phyloP scores from a whole-genome alignment of 2,797 vertebrate genomes.

The Sebastiscus albofasciatus region DNA sequence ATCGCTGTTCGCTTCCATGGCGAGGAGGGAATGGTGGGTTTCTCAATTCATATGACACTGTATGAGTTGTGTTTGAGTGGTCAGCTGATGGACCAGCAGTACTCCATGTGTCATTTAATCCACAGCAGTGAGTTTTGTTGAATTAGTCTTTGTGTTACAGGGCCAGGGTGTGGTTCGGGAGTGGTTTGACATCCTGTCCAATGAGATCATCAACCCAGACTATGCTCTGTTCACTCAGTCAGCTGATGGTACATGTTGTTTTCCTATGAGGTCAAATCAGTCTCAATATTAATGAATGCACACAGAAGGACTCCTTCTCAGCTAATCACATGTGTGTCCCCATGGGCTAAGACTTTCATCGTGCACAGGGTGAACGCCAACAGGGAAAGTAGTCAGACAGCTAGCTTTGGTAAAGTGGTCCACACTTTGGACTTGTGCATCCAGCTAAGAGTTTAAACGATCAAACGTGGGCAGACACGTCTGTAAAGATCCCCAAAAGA shows the following conservation, averaged over 20 bases:
- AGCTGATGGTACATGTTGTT: slow-evolving; percentile 88
- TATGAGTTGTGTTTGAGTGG: background rate
- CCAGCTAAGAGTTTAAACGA: too few relatives aligned
- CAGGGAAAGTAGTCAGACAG: too few relatives aligned
- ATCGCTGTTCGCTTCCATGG: slow-evolving; percentile 98
- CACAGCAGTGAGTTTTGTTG: background rate
- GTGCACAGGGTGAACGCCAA: too few relatives aligned
- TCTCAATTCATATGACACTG: background rate
- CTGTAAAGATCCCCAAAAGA: too few relatives aligned
- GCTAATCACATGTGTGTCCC: too few relatives aligned
- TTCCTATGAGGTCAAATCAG: background rate
- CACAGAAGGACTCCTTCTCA: too few relatives aligned
- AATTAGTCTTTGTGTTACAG: slow-evolving; percentile 71
- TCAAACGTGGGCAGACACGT: too few relatives aligned
- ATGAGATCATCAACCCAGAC: slow-evolving; percentile 99
- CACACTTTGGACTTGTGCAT: too few relatives aligned
- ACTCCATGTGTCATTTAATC: background rate
- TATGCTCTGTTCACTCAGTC: slow-evolving; percentile 98
- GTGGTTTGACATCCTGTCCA: slow-evolving; percentile 98
- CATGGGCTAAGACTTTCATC: too few relatives aligned
- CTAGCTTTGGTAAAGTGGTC: too few relatives aligned
- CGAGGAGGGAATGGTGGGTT: slow-evolving; percentile 97
- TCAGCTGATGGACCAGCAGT: background rate
- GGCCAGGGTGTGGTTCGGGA: slow-evolving; percentile 98
- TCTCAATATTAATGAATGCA: too few relatives aligned